Conservation (phyloP, 2,888 invertebrate species). For the Pollenia amentaria region DNA sequence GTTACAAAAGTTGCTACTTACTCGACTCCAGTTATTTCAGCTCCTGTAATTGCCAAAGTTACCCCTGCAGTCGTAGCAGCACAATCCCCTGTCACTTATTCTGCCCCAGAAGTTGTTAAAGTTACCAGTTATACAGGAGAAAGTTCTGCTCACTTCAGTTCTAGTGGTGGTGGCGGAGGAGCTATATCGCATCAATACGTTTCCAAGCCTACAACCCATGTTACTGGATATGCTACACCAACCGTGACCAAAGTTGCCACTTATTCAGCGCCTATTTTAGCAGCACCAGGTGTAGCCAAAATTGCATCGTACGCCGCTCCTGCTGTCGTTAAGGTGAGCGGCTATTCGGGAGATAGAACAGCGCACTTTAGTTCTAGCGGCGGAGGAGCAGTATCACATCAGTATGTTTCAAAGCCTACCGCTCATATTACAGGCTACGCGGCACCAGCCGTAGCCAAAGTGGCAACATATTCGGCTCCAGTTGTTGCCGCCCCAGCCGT, state of each 20-base stretch:
- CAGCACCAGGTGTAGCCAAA: constrained; percentile 67
- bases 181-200: constrained; percentile 78
- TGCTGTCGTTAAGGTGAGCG: constrained; percentile 55
- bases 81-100: constrained; percentile 72
- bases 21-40: constrained; percentile 63
- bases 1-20: constrained; percentile 51
- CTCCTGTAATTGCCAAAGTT: constrained; percentile 51
- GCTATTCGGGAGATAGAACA: constrained; percentile 35
- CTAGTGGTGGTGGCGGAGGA: constrained; percentile 48
- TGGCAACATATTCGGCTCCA: constrained; percentile 75
- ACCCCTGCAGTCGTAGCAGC: constrained; percentile 67
- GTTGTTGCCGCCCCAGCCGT: constrained; percentile 57
- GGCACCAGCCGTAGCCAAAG: constrained; percentile 70
- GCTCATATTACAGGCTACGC: constrained; percentile 66
- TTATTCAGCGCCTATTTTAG: constrained; percentile 60
- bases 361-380: constrained; percentile 61
- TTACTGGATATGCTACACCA: not conserved
- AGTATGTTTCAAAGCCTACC: constrained; percentile 73
- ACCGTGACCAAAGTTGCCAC: constrained; percentile 45
- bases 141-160: constrained; percentile 14
- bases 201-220: constrained; percentile 76
- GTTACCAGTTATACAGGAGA: constrained; percentile 40
- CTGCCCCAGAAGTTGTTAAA: constrained; percentile 69
- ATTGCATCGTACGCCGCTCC: constrained; percentile 60
- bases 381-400: constrained; percentile 73